Base-by-base conservation (phyloP, 1,140 invertebrate species). In the Hormaphis cornu region DNA sequence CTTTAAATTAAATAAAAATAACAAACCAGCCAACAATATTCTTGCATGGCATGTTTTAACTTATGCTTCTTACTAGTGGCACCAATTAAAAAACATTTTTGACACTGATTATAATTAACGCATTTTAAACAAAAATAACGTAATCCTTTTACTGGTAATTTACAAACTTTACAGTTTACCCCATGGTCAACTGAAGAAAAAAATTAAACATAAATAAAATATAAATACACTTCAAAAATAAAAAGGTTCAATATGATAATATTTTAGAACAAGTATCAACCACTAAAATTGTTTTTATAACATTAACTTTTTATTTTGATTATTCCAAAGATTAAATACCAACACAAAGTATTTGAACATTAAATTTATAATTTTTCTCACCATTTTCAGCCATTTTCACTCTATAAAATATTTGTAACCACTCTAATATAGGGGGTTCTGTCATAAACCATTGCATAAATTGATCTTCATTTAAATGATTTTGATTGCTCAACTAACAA, bases 71-170 rank as follows among this genome's bases (percentile, higher is more conserved):
- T 86, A 8, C 83, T 83, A 69, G 79, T 83, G 74, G 83, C 81
- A n/a, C 87, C 88, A 73, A 83, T 82, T 76, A 90, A 86, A 78
- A 91, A 91, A 77, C 89, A 91, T 40, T 83, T 83, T 76, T 91
- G 89, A 76, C 89, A 91, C 71, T 89, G 83, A 79, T 91, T 86
- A 77, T 87, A 89, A 72, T 85, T 85, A 71, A 89, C 83, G 75
- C 89, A 90, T 73, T 83, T 82, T 71, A 90, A 76, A 77, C 89
- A 91, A 37, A 85, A 83, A 77, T 91, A 91, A 71, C 82, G 76
- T 12, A 83, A 76, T 26, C 84, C 84, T 72, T 79, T 77, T 53
- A 85, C 77, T 5, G 83, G 80, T 46, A 76, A 74, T 75, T 82
- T 81, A 73, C 84, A 86, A 3, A 80, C 79, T 18, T 80, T 79